phyloP scores from a whole-genome alignment of 2,113 vertebrate species.

The Piaya cayana region DNA sequence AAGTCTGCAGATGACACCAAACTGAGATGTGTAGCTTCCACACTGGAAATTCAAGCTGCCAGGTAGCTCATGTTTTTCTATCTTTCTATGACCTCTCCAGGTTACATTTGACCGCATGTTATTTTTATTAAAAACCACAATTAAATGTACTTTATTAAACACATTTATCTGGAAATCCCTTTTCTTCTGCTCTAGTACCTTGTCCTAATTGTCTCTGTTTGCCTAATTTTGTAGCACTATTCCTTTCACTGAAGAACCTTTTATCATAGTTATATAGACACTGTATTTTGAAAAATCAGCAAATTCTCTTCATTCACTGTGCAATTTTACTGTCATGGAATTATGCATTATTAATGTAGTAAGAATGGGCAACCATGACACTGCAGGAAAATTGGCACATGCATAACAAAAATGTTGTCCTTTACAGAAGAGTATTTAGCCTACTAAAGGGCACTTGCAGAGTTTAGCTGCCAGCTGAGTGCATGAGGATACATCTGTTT shows the following conservation, averaged over 20 bases:
- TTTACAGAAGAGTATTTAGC: neutral
- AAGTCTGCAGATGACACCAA: too few species aligned
- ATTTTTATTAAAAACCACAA: neutral
- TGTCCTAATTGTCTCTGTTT: neutral
- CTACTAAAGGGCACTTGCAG: neutral
- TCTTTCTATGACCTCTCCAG: neutral
- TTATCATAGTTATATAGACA: neutral
- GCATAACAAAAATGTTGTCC: neutral
- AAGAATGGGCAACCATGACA: neutral
- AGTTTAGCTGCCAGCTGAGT: neutral
- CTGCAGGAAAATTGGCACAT: neutral
- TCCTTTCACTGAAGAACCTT: neutral
- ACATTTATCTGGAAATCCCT: neutral
- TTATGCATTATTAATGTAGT: neutral
- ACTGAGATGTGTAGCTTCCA: too few species aligned
- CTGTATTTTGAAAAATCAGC: neutral
- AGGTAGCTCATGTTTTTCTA: neutral
- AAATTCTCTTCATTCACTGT: neutral
- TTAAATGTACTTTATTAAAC: neutral
- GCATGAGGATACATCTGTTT: neutral
- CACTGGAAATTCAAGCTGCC: neutral
- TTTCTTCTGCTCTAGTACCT: neutral
- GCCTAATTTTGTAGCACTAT: neutral
- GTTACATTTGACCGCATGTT: neutral
- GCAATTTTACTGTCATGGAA: neutral